A percentile compares a stretch with the other conserved stretches of the same genome.
Conservation (phyloP, 2,888 invertebrate genomes). For the Auanema sp. region DNA sequence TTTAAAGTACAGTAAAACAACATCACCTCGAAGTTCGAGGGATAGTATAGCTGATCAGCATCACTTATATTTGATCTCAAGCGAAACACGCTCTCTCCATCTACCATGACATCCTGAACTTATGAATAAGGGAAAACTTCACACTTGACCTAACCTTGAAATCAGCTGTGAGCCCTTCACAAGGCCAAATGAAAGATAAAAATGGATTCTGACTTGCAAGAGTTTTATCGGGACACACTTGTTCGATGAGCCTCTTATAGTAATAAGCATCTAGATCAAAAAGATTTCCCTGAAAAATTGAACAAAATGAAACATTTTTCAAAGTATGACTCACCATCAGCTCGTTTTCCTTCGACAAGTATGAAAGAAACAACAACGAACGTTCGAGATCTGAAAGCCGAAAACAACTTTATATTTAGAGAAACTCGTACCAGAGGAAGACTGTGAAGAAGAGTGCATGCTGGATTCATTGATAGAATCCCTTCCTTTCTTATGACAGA, state of each 20-base stretch:
- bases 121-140: not conserved
- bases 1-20: not conserved
- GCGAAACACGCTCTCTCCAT: not conserved
- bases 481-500: not conserved
- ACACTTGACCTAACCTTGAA: not conserved
- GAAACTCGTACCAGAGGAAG: too few relatives aligned
- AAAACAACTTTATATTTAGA: too few relatives aligned
- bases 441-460: not conserved
- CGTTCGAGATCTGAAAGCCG: too few relatives aligned
- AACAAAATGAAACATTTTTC: too few relatives aligned
- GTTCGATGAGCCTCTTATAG: constrained; percentile 8
- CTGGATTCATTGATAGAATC: not conserved
- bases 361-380: too few relatives aligned
- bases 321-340: too few relatives aligned
- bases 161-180: too few relatives aligned
- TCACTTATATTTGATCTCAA: not conserved
- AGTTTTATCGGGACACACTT: constrained; percentile 8
- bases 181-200: constrained; percentile 7
- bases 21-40: not conserved
- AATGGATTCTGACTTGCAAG: constrained; percentile 15
- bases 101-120: not conserved
- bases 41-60: constrained; percentile 5
- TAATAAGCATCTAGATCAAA: constrained; percentile 20
- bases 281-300: constrained; percentile 9
- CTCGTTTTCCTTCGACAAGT: too few relatives aligned